Percentiles rank a stretch among this genome's conserved stretches.
Conservation (phyloP, 1,140 invertebrate species). For the Riptortus pedestris region DNA sequence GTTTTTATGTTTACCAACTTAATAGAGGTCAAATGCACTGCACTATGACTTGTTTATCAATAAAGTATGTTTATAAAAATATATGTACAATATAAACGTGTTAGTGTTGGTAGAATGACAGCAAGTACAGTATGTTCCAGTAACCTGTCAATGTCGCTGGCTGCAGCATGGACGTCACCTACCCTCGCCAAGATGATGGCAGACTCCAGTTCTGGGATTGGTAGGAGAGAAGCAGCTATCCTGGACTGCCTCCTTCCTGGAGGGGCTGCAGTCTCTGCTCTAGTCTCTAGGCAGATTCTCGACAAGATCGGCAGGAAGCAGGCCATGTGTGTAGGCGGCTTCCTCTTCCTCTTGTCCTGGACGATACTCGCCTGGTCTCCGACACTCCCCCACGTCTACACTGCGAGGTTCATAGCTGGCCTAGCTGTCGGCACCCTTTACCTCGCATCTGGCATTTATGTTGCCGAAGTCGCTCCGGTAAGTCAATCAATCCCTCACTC, state of each 20-base stretch:
- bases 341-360: slow-evolving; percentile 2
- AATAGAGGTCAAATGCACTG: no score
- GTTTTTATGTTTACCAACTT: no score
- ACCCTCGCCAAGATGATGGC: not conserved
- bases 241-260: slow-evolving; percentile 3
- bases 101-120: no score
- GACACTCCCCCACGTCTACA: not conserved
- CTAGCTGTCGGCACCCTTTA: slow-evolving; percentile 4
- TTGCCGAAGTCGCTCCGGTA: slow-evolving; percentile 14
- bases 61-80: no score
- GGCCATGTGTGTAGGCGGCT: not conserved
- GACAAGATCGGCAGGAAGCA: not conserved
- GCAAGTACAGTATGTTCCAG: slow-evolving; percentile 14
- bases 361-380: not conserved
- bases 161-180: slow-evolving; percentile 15
- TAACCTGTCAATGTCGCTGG: slow-evolving; percentile 2
- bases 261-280: not conserved
- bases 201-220: not conserved
- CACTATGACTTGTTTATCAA: no score
- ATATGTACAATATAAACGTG: no score
- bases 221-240: not conserved
- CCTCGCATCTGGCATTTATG: slow-evolving; percentile 9
- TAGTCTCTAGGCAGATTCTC: not conserved
- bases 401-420: not conserved
- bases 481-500: no score